Evolutionary conservation across 1,140 invertebrate species (phyloP).

Genomic region (Drosophila bipectinata): DNA sequence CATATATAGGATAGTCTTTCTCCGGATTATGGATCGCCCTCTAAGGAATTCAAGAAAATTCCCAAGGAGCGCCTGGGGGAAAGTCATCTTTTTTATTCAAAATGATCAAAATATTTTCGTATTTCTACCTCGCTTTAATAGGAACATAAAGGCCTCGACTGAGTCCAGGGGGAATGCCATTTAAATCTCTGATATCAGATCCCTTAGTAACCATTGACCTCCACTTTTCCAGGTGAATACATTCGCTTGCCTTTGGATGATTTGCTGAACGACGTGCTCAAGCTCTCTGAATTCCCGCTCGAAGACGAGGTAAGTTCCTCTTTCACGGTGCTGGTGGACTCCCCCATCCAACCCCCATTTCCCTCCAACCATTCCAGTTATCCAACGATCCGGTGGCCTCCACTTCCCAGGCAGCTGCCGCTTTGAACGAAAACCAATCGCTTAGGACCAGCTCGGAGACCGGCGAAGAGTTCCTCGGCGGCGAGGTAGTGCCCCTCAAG

Average conservation of each 20-base stretch:
- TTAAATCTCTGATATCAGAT: not conserved
- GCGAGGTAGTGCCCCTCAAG: slow-evolving; percentile 15
- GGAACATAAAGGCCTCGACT: slow-evolving; percentile 23
- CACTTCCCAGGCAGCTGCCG: slow-evolving; percentile 77
- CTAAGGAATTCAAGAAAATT: slow-evolving; percentile 40
- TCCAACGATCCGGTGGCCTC: slow-evolving; percentile 69
- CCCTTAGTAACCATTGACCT: not conserved
- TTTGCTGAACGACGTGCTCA: slow-evolving; percentile 80
- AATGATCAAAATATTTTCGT: slow-evolving; percentile 68
- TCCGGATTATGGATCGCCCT: slow-evolving; percentile 53
- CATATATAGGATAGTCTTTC: slow-evolving; percentile 7
- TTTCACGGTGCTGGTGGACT: not conserved
- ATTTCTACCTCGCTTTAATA: slow-evolving; percentile 36
- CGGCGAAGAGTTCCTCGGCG: slow-evolving; percentile 52
- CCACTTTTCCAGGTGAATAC: slow-evolving; percentile 73
- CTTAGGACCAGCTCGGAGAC: slow-evolving; percentile 57
- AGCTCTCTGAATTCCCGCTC: slow-evolving; percentile 71
- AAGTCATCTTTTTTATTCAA: slow-evolving; percentile 4
- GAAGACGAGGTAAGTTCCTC: slow-evolving; percentile 72
- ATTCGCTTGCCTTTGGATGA: slow-evolving; percentile 82
- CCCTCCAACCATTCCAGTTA: slow-evolving; percentile 26
- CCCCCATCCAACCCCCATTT: not conserved
- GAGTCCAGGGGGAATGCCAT: slow-evolving; percentile 16
- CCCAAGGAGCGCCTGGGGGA: not conserved
- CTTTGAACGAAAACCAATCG: slow-evolving; percentile 47